Base-by-base conservation (phyloP, 2,113 vertebrate species). In the Archilochus colubris region DNA sequence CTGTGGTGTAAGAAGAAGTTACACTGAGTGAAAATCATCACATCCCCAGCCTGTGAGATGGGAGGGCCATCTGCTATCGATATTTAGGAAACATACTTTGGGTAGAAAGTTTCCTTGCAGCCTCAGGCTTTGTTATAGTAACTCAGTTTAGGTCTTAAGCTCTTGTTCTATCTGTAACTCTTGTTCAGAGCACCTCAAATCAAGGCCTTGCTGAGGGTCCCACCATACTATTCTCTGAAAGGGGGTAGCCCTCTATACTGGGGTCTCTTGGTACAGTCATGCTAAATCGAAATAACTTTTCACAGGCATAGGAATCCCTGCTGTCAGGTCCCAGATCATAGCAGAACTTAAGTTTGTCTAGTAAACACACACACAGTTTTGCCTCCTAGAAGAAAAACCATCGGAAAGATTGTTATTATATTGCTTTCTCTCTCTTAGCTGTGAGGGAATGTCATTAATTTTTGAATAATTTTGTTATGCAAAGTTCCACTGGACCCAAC, bases 401-500 rank as follows among this genome's bases (percentile, higher is more conserved):
- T 18, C 33, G 92, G 57, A 88, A 95, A 86, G 61, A 90, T 78
- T 31, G 53, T 63, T 30, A 83, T 94, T 68, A 3, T 50, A 59
- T 88, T 83, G 83, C 27, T 69, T 55, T 63, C 30, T 66, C 33
- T 66, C 66, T 91, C 30, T 63, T 12, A 80, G 61, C 64, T 80
- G 43, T 70, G 40, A 1, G 6, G 31, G 9, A 91, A 7, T 14
- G 51, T 38, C 23, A 70, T 67, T 88, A 83, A 54, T 68, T 95
- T 88, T 85, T 89, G 70, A 63, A 63, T 59, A 59, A 86, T 92
- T 88, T 92, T 40, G 74, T 91, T 38, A 81, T 50, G 48, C 44
- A 54, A 88, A 89, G 64, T 88, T 88, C 75, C 68, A 61, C 27
- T 57, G 57, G 57, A 83, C 64, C n/a, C 36, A 90, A 78, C 64